Percentiles rank a stretch among this genome's conserved stretches.
Evolutionary conservation across 1,140 invertebrate species (phyloP).

Genomic region (Drosophila ananassae): DNA sequence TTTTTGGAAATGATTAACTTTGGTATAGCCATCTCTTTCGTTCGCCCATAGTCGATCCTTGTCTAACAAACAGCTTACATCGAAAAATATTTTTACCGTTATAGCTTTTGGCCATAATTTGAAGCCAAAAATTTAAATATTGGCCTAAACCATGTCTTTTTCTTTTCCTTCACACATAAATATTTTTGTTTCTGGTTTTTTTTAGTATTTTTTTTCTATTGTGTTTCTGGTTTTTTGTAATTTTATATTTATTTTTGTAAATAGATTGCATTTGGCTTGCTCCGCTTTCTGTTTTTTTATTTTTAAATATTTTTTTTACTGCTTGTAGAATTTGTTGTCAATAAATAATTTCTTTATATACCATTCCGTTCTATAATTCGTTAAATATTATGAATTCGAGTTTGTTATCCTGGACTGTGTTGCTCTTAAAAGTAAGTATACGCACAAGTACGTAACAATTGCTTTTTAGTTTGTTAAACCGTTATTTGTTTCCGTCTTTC

Average conservation of each 20-base stretch:
- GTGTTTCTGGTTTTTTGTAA: constrained; percentile 15
- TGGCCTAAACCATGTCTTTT: constrained; percentile 13
- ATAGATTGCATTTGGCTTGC: constrained; percentile 70
- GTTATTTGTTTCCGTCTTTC: constrained; percentile 5
- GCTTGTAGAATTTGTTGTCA: constrained; percentile 56
- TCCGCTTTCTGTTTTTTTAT: constrained; percentile 22
- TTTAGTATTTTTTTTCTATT: constrained; percentile 2
- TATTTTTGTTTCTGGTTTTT: not conserved
- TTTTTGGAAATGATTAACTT: constrained; percentile 36
- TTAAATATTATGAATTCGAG: constrained; percentile 25
- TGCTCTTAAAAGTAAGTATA: constrained; percentile 48
- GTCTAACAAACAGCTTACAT: constrained; percentile 75
- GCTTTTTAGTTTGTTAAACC: constrained; percentile 11
- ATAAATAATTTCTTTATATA: constrained; percentile 56
- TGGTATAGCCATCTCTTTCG: constrained; percentile 29
- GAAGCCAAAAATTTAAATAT: constrained; percentile 12
- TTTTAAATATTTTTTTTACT: constrained; percentile 11
- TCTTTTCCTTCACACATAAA: constrained; percentile 6
- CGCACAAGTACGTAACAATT: constrained; percentile 12
- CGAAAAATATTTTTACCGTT: constrained; percentile 72
- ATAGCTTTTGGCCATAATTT: constrained; percentile 6
- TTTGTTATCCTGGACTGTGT: constrained; percentile 68
- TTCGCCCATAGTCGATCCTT: constrained; percentile 12
- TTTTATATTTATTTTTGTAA: constrained; percentile 45
- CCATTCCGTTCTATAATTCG: constrained; percentile 19